phyloP scores from a whole-genome alignment of 2,797 vertebrate genomes.

The Argya squamiceps region DNA sequence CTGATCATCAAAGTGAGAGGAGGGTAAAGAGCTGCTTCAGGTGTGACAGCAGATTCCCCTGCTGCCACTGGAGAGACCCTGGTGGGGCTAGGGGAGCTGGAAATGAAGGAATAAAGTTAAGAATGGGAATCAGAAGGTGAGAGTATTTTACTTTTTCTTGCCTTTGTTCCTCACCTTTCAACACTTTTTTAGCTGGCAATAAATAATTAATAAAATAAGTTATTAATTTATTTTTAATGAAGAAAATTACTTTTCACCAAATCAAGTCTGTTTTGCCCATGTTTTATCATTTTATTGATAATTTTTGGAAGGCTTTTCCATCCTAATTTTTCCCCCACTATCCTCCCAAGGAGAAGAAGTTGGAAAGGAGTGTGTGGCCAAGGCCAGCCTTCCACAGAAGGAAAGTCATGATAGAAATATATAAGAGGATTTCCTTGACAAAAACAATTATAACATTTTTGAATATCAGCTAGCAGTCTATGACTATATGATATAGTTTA shows the following conservation, averaged over 20 bases:
- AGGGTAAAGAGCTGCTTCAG: neutral
- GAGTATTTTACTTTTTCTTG: neutral
- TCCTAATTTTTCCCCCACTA: neutral
- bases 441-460: neutral
- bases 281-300: neutral
- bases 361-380: fast-evolving
- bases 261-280: neutral
- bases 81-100: neutral
- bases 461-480: neutral
- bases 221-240: neutral
- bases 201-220: neutral
- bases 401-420: neutral
- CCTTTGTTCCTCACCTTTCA: neutral
- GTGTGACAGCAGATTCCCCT: neutral
- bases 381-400: neutral
- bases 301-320: neutral
- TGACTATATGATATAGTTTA: neutral
- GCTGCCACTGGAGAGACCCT: neutral
- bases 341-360: neutral
- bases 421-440: neutral
- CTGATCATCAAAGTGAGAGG: neutral
- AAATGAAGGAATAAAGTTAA: neutral
- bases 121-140: neutral
- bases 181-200: neutral
- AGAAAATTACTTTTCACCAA: neutral